Base-by-base conservation (phyloP, 1,140 invertebrate genomes). In the Nephila pilipes region DNA sequence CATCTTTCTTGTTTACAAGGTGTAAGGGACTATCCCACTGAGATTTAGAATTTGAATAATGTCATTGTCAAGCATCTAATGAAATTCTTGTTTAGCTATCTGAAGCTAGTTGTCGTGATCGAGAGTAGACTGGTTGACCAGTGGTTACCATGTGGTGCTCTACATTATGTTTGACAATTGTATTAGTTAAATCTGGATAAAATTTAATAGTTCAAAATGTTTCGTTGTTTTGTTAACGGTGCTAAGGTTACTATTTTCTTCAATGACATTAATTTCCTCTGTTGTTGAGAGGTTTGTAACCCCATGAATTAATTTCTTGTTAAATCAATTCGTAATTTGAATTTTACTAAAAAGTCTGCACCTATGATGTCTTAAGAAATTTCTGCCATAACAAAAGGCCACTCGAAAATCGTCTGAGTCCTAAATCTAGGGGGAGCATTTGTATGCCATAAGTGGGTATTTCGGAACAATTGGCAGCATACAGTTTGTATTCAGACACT, bases 291-390 rank as follows among this genome's bases (percentile, higher is more conserved):
- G 63, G 60, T 55, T 75, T 54, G 63, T 75, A 20, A 88, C 87
- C n/a, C 36, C 63, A 46, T 75, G 22, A 88, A 69, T 75, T 32
- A 88, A 75, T 32, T 36, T 88, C 54, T 55, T 55, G 25, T 63
- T 46, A 63, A 8, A 65, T 87, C 57, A 60, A 88, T n/a, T 25
- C 87, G 10, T 8, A 89, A 57, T 29, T 89, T 0, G 46, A 90
- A 93, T 79, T 93, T 93, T 0, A 79, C 38, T 25, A 93, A 57
- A 36, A 93, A 87, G 63, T 93, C 85, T 38, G 83, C 63, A 57
- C 57, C 60, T 38, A 93, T 6, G 32, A 93, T 93, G 2, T 32
- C 83, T 93, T 81, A 69, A 5, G 16, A 25, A 32, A 87, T 36
- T 29, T 93, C 87, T 10, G 81, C 87, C 4, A 87, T 12, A 29